Conservation (phyloP, 2,113 vertebrate species). For the Nothobranchius kuhntae region DNA sequence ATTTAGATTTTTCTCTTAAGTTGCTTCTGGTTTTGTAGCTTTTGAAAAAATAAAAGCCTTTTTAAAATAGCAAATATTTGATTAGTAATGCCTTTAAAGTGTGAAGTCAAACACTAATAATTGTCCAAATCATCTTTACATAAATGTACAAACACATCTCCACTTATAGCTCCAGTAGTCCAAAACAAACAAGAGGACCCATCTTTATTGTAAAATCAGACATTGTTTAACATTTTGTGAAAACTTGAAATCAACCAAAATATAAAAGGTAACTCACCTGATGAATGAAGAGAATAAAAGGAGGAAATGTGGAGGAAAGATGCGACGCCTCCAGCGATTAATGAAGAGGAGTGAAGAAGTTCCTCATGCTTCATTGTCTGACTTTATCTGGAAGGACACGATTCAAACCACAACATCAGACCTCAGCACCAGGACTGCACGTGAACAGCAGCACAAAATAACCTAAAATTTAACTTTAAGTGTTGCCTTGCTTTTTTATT, state of each 20-base stretch:
- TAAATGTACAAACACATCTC: not conserved
- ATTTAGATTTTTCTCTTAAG: no score
- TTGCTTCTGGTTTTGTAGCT: not conserved
- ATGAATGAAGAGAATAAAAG: constrained; percentile 1
- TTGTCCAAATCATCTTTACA: not conserved
- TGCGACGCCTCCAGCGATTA: not conserved
- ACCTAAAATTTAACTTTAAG: not conserved
- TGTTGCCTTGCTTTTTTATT: not conserved
- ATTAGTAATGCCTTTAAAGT: not conserved
- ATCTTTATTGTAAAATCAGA: no score
- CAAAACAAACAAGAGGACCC: not conserved
- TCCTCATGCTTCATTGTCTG: constrained; percentile 5
- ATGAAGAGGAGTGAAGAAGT: constrained; percentile 11
- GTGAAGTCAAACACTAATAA: not conserved
- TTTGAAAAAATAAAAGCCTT: not conserved
- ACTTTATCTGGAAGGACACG: constrained; percentile 62
- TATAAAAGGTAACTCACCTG: constrained; percentile 51
- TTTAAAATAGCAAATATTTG: not conserved
- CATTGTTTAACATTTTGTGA: no score
- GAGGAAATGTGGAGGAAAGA: constrained; percentile 9
- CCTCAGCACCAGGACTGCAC: not conserved
- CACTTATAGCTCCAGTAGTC: not conserved
- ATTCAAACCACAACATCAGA: constrained; percentile 55
- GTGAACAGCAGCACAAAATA: not conserved
- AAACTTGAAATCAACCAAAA: no score